Conservation (phyloP, 2,113 vertebrate species). For the Rhynchopsitta pachyrhyncha region DNA sequence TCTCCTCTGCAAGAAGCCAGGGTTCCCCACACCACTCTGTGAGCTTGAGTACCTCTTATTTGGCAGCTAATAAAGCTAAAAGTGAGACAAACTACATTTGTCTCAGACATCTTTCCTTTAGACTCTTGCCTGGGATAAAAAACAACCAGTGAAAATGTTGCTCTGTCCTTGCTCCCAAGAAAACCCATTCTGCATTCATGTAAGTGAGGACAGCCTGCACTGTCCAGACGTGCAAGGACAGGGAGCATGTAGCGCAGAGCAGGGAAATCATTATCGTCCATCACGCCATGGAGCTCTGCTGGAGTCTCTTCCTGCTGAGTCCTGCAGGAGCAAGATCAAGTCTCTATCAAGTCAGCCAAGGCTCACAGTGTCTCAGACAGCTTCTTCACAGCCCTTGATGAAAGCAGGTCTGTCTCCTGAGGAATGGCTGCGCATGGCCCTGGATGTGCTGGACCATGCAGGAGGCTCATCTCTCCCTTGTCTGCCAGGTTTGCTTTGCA, state of each 20-base stretch:
- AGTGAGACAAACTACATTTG: not conserved
- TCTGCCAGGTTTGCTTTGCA: not conserved
- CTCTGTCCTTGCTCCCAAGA: not conserved
- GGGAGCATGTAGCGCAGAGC: not conserved
- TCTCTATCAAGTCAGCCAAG: not conserved
- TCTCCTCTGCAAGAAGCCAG: not conserved
- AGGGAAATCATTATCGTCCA: rapidly evolving
- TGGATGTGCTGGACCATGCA: not conserved
- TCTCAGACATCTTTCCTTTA: not conserved
- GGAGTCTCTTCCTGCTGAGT: not conserved
- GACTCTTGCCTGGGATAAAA: not conserved
- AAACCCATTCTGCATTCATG: not conserved
- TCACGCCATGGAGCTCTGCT: not conserved
- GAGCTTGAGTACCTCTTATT: not conserved
- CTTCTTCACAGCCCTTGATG: not conserved
- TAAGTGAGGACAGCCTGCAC: not conserved
- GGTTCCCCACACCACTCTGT: rapidly evolving
- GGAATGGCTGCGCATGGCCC: not conserved
- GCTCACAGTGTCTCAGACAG: not conserved
- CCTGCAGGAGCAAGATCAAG: rapidly evolving
- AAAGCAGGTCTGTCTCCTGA: rapidly evolving
- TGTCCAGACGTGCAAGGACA: not conserved
- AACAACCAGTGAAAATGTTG: not conserved
- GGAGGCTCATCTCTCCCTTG: not conserved
- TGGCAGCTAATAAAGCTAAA: not conserved